Percentiles rank a stretch among this genome's conserved stretches.
Evolutionary conservation across 1,140 invertebrate species (phyloP).

Genomic region (Neoseiulus cucumeris): DNA sequence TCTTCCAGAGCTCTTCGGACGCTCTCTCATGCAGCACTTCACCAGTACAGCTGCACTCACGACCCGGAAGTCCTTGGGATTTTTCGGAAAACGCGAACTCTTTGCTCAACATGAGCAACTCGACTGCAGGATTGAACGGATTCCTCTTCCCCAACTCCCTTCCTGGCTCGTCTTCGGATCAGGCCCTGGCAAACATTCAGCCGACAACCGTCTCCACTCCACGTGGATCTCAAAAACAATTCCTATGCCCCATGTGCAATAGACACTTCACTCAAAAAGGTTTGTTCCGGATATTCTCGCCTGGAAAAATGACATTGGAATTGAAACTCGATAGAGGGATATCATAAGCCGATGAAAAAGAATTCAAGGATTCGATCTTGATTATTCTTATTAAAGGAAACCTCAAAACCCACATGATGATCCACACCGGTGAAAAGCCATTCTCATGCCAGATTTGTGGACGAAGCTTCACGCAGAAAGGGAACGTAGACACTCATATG

Average conservation of each 20-base stretch:
- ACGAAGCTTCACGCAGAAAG: slow-evolving; percentile 25
- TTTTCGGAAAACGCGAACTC: too few species aligned
- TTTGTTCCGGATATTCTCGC: neutral
- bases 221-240: slow-evolving; percentile 18
- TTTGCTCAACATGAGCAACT: too few species aligned
- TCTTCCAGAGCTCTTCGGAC: neutral
- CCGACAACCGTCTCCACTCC: slow-evolving; percentile 6
- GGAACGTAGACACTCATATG: slow-evolving; percentile 25
- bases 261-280: slow-evolving; percentile 24
- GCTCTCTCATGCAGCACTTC: neutral
- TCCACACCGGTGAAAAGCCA: slow-evolving; percentile 34
- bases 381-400: too few species aligned
- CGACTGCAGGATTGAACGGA: too few species aligned
- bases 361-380: too few species aligned
- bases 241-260: slow-evolving; percentile 22
- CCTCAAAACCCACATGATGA: slow-evolving; percentile 36
- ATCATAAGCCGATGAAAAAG: too few species aligned
- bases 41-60: too few species aligned
- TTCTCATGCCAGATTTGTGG: slow-evolving; percentile 28
- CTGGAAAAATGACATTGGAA: too few species aligned
- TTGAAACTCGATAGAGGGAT: too few species aligned
- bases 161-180: too few species aligned
- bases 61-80: too few species aligned
- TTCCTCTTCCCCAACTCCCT: too few species aligned
- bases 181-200: neutral